phyloP scores from a whole-genome alignment of 92 coral and sea anemone species.

The Epizoanthus rinbou region DNA sequence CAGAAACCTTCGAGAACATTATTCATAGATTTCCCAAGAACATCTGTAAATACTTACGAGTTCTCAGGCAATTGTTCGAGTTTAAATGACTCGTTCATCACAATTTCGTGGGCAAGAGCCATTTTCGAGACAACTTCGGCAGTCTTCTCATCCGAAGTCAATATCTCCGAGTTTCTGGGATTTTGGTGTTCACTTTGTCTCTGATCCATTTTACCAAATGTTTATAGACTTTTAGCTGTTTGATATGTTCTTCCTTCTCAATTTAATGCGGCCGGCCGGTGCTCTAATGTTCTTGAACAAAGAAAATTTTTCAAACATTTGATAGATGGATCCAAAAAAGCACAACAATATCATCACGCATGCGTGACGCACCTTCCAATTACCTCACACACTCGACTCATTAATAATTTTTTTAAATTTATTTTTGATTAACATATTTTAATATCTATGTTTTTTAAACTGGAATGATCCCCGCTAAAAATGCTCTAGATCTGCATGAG shows the following conservation, averaged over 20 bases:
- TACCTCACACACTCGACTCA: background rate
- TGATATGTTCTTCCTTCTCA: background rate
- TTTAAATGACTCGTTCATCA: slow-evolving; percentile 86
- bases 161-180: slow-evolving; percentile 26
- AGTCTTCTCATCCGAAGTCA: slow-evolving; percentile 44
- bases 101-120: slow-evolving; percentile 98
- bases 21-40: background rate
- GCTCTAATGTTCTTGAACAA: slow-evolving; percentile 20
- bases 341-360: slow-evolving; percentile 35
- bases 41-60: slow-evolving; percentile 72
- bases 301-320: slow-evolving; percentile 17
- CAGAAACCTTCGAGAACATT: too few species aligned
- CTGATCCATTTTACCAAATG: slow-evolving; percentile 43
- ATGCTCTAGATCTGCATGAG: too few species aligned
- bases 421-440: background rate
- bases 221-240: background rate
- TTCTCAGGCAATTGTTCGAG: slow-evolving; percentile 80
- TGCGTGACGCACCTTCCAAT: slow-evolving; percentile 30
- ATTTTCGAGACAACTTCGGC: slow-evolving; percentile 81
- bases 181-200: slow-evolving; percentile 31
- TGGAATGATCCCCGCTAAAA: too few species aligned
- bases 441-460: too few species aligned
- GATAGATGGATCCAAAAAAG: background rate
- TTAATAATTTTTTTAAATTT: background rate
- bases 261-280: background rate